Conservation (phyloP, 2,113 vertebrate genomes). For the Pandion haliaetus region DNA sequence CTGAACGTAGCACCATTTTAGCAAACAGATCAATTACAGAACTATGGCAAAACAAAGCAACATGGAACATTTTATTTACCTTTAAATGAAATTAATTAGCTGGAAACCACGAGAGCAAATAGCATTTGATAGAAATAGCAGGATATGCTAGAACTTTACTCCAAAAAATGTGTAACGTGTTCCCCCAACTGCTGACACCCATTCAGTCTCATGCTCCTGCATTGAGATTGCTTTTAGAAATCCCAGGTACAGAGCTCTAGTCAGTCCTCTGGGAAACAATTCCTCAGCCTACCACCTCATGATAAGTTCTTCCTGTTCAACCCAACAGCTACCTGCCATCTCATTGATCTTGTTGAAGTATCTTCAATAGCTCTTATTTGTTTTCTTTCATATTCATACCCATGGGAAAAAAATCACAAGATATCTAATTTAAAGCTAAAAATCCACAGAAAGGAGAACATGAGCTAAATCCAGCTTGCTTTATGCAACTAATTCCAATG, state of each 20-base stretch:
- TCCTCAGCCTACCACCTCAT: background rate
- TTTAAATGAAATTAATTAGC: background rate
- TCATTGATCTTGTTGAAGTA: background rate
- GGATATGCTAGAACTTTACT: background rate
- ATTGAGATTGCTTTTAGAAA: background rate
- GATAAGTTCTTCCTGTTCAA: background rate
- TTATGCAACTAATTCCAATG: background rate
- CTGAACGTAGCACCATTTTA: background rate
- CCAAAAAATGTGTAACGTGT: background rate
- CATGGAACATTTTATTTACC: background rate
- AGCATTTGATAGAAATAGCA: background rate
- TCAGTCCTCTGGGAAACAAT: background rate
- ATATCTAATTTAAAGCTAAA: background rate
- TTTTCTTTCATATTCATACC: background rate
- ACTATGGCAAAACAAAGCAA: background rate
- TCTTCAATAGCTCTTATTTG: background rate
- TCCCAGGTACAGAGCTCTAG: background rate
- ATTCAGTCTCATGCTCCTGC: background rate
- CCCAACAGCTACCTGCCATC: background rate
- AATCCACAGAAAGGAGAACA: background rate
- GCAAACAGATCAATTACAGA: background rate
- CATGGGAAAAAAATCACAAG: background rate
- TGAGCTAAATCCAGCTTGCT: background rate
- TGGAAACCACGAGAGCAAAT: background rate
- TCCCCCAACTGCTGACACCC: background rate